Evolutionary conservation across 2,888 invertebrate species (phyloP).

Genomic region (Barypeithes pellucidus): DNA sequence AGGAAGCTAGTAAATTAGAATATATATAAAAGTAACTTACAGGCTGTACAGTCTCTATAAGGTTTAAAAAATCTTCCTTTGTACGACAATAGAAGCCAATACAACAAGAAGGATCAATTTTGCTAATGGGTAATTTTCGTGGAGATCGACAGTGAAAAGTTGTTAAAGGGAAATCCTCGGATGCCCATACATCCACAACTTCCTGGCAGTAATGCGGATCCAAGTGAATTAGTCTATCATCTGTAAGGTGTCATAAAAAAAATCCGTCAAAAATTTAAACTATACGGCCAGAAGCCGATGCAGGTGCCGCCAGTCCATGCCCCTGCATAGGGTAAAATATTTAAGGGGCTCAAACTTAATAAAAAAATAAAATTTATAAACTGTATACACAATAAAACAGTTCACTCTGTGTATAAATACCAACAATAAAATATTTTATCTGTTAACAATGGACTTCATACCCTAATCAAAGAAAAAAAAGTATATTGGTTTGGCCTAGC

Average conservation of each 20-base stretch:
- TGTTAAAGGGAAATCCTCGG: slow-evolving; percentile 80
- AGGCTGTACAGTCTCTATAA: slow-evolving; percentile 80
- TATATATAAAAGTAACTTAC: slow-evolving; percentile 67
- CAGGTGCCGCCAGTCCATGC: too few relatives aligned
- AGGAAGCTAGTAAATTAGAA: too few relatives aligned
- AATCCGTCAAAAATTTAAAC: too few relatives aligned
- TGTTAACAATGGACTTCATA: not conserved
- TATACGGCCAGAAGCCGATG: too few relatives aligned
- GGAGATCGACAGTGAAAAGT: slow-evolving; percentile 92
- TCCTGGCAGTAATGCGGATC: slow-evolving; percentile 97
- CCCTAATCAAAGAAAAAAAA: not conserved
- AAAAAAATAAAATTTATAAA: too few relatives aligned
- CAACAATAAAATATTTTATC: too few relatives aligned
- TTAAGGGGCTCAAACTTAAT: too few relatives aligned
- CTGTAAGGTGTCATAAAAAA: too few relatives aligned
- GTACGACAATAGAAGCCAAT: slow-evolving; percentile 90
- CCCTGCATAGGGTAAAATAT: too few relatives aligned
- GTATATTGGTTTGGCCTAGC: not conserved
- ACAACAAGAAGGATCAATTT: slow-evolving; percentile 95
- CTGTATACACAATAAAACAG: too few relatives aligned
- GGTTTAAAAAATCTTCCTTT: slow-evolving; percentile 83
- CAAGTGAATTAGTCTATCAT: slow-evolving; percentile 91
- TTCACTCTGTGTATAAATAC: too few relatives aligned
- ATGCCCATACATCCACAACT: slow-evolving; percentile 87
- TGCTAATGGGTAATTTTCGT: slow-evolving; percentile 85